Evolutionary conservation across 1,140 invertebrate species (phyloP).

Genomic region (Drosophila bocki): DNA sequence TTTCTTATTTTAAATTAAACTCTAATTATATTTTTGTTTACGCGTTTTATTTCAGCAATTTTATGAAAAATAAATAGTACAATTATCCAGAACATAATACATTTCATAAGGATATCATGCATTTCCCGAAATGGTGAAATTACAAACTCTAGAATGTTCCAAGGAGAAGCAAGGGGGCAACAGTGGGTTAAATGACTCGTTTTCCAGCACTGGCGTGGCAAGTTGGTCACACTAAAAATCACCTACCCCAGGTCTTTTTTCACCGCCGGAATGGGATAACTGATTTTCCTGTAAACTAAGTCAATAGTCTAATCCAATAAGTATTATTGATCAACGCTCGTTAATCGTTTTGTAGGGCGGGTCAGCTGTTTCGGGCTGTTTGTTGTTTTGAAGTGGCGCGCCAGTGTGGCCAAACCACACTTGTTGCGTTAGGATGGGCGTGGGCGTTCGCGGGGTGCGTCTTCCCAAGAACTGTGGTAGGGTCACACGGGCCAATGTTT

Average conservation of each 20-base stretch:
- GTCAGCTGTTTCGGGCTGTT: background rate
- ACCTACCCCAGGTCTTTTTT: background rate
- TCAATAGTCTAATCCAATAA: background rate
- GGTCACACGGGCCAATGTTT: slow-evolving; percentile 25
- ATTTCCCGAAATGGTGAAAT: slow-evolving; percentile 20
- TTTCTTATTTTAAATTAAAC: background rate
- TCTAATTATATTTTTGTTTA: too few species aligned
- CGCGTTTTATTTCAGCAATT: background rate
- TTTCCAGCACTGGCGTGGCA: background rate
- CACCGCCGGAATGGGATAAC: background rate
- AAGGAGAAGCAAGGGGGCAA: background rate
- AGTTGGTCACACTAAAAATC: background rate
- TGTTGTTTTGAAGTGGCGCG: background rate
- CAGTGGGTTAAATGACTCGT: background rate
- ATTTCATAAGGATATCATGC: slow-evolving; percentile 6
- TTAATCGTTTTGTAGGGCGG: too few species aligned
- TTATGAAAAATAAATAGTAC: background rate
- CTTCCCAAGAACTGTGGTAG: background rate
- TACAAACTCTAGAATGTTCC: slow-evolving; percentile 21
- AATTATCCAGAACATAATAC: background rate
- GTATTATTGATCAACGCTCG: background rate
- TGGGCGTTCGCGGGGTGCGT: background rate
- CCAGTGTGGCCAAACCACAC: slow-evolving; percentile 7
- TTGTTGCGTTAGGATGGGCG: slow-evolving; percentile 6
- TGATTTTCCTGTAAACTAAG: background rate